phyloP scores from a whole-genome alignment of 2,888 invertebrate genomes.

The Rhagium mordax region DNA sequence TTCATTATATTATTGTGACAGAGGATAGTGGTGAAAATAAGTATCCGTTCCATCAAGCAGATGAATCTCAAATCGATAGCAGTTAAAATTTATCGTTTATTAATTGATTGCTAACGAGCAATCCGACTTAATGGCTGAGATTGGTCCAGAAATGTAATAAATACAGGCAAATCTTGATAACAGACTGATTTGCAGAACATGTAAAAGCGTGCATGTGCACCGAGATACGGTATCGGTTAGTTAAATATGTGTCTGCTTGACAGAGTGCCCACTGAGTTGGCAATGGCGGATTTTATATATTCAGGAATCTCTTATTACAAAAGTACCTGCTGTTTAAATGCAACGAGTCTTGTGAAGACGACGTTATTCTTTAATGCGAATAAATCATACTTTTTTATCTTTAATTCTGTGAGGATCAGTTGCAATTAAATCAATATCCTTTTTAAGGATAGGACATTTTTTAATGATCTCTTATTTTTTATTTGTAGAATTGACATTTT shows the following conservation, averaged over 20 bases:
- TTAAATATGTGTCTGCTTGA: slow-evolving; percentile 7
- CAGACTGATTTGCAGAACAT: slow-evolving; percentile 43
- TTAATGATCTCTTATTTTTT: no score
- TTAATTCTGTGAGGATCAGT: no score
- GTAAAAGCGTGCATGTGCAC: slow-evolving; percentile 40
- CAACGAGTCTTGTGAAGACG: neutral
- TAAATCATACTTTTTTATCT: neutral
- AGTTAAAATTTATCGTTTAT: neutral
- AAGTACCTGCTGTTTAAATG: neutral
- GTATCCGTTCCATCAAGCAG: no score
- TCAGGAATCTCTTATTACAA: slow-evolving; percentile 5
- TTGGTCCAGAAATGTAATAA: slow-evolving; percentile 38
- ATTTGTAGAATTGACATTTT: no score
- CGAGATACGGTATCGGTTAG: slow-evolving; percentile 37
- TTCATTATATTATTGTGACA: no score
- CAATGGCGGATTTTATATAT: neutral
- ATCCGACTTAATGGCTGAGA: neutral
- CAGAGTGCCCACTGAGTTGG: neutral
- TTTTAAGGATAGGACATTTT: no score
- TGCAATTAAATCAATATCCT: no score
- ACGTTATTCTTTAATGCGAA: neutral
- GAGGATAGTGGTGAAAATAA: no score
- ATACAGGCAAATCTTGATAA: slow-evolving; percentile 41
- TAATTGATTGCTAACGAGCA: neutral
- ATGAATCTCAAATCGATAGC: neutral